phyloP scores from a whole-genome alignment of 2,888 invertebrate species.

The Polia nebulosa region DNA sequence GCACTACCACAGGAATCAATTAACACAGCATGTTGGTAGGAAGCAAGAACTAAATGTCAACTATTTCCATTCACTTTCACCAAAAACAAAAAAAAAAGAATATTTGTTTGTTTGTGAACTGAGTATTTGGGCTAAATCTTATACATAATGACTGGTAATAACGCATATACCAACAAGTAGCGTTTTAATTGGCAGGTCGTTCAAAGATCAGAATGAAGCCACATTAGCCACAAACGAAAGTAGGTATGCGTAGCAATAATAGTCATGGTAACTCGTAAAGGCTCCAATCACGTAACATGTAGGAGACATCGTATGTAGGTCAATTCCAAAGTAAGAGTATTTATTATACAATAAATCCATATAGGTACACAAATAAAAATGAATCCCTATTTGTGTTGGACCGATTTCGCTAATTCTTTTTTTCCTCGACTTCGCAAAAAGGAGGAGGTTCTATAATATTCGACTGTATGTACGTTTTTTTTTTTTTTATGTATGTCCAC shows the following conservation, averaged over 20 bases:
- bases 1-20: not conserved
- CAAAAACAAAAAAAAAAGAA: conserved; percentile 17
- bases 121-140: conserved; percentile 29
- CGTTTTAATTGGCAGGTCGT: conserved; percentile 78
- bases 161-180: conserved; percentile 76
- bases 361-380: too few species aligned
- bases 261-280: conserved; percentile 52
- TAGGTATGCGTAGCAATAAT: conserved; percentile 58
- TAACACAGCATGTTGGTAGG: not conserved
- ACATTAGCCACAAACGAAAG: conserved; percentile 65
- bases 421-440: too few species aligned
- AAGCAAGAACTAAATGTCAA: not conserved
- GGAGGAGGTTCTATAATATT: too few species aligned
- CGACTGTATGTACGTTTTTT: too few species aligned
- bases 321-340: conserved; percentile 38
- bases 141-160: conserved; percentile 67
- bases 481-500: too few species aligned
- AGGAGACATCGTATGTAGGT: conserved; percentile 44
- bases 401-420: too few species aligned
- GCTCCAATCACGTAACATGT: conserved; percentile 48
- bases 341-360: conserved; percentile 6
- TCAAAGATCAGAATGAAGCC: conserved; percentile 65
- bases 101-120: conserved; percentile 24
- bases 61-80: not conserved
- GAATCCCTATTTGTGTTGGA: too few species aligned